A percentile compares a stretch with the other conserved stretches of the same genome.
phyloP scores from a whole-genome alignment of 2,888 invertebrate species.

The Sarcophaga caerulescens region DNA sequence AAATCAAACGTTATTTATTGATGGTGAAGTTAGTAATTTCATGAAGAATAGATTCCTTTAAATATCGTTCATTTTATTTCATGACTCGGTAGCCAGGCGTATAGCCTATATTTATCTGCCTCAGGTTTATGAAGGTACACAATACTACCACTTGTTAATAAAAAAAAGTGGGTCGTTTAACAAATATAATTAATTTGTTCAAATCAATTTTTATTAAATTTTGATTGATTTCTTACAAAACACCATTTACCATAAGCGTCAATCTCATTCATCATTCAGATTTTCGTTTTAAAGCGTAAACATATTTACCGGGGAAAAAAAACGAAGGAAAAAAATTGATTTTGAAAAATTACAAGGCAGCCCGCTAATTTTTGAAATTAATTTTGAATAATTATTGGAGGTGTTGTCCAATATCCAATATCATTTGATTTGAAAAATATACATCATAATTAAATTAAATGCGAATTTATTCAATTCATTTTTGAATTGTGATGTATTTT shows the following conservation, averaged over 20 bases:
- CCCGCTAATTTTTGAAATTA: slow-evolving; percentile 22
- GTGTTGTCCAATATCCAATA: background rate
- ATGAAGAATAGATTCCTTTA: background rate
- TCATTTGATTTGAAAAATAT: background rate
- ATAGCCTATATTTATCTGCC: background rate
- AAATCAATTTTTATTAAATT: slow-evolving; percentile 28
- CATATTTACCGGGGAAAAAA: background rate
- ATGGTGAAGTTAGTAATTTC: too few species aligned
- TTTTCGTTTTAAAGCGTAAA: background rate
- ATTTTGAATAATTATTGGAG: slow-evolving; percentile 21
- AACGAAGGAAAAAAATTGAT: background rate
- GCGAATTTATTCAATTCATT: slow-evolving; percentile 41
- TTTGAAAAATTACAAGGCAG: slow-evolving; percentile 39
- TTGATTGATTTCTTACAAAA: slow-evolving; percentile 62
- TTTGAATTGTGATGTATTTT: background rate
- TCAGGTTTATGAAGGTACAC: background rate
- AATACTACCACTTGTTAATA: slow-evolving; percentile 16
- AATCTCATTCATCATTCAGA: slow-evolving; percentile 50
- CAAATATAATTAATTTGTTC: slow-evolving; percentile 10
- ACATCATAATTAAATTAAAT: slow-evolving; percentile 45
- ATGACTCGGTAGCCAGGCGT: background rate
- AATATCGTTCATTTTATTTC: background rate
- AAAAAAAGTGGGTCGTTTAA: slow-evolving; percentile 49
- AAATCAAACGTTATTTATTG: too few species aligned
- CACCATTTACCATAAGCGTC: slow-evolving; percentile 4